These are phyloP conservation scores for Arvicanthis niloticus DNA, from an alignment of 2,113 vertebrate genomes.

Conservation along the genomic window DNA sequence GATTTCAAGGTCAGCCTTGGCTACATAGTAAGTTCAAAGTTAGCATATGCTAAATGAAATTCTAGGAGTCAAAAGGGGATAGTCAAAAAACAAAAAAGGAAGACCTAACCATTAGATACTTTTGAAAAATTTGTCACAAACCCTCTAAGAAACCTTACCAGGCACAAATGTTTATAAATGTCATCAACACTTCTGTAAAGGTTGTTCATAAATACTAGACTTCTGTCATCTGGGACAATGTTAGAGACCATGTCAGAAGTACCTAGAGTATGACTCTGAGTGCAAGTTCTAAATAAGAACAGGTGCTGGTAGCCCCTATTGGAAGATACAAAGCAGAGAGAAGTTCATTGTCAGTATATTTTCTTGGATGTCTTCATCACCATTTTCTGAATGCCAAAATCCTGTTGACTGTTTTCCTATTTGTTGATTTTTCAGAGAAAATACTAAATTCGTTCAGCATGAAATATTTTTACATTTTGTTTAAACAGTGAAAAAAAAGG, in stretches of 20 bases:
- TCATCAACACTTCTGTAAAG: conserved; percentile 16
- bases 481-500: background rate
- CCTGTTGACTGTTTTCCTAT: conserved; percentile 23
- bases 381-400: conserved; percentile 38
- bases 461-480: conserved; percentile 44
- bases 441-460: conserved; percentile 26
- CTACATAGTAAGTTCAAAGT: background rate
- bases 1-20: background rate
- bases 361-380: conserved; percentile 41
- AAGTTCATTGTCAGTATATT: conserved; percentile 38
- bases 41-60: background rate
- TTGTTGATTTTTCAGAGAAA: conserved; percentile 40
- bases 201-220: conserved; percentile 2
- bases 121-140: background rate
- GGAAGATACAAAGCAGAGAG: conserved; percentile 38
- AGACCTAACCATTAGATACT: background rate
- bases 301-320: background rate
- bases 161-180: conserved; percentile 48
- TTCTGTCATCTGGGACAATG: background rate
- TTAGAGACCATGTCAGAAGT: conserved; percentile 7
- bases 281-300: background rate
- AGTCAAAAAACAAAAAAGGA: background rate
- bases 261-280: background rate
- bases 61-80: background rate
- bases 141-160: background rate